phyloP scores from a whole-genome alignment of 2,113 vertebrate species.

The Colaptes auratus region DNA sequence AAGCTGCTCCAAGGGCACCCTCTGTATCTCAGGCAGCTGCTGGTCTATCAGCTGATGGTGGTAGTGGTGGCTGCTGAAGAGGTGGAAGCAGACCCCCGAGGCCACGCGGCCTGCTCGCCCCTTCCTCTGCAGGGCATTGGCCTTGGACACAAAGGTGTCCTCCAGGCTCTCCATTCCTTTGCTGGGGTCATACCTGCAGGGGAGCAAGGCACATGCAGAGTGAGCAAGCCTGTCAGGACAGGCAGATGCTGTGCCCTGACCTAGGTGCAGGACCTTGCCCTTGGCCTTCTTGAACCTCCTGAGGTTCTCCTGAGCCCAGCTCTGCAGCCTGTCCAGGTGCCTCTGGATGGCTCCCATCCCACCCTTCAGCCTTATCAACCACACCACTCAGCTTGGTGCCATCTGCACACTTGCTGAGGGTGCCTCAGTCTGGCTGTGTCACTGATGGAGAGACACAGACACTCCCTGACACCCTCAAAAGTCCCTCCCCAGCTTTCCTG shows the following conservation, averaged over 20 bases:
- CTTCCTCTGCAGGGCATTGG: slow-evolving; percentile 92
- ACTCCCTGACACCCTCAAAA: too few relatives aligned
- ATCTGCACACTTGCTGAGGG: too few relatives aligned
- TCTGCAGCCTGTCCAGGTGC: too few relatives aligned
- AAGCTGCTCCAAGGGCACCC: slow-evolving; percentile 94
- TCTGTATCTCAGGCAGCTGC: slow-evolving; percentile 96
- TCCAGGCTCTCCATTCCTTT: slow-evolving; percentile 99
- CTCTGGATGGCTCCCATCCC: too few relatives aligned
- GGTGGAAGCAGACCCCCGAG: slow-evolving; percentile 94
- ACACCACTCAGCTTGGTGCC: too few relatives aligned
- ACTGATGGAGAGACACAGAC: too few relatives aligned
- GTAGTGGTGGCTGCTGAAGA: slow-evolving; percentile 96
- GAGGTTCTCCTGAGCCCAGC: too few relatives aligned
- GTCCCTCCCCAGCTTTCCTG: too few relatives aligned
- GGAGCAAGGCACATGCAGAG: not conserved
- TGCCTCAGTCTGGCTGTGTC: too few relatives aligned
- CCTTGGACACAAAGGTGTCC: slow-evolving; percentile 92
- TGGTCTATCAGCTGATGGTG: slow-evolving; percentile 86
- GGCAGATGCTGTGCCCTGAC: not conserved
- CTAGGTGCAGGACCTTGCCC: too few relatives aligned
- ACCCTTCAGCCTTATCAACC: too few relatives aligned
- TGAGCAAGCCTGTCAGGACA: not conserved
- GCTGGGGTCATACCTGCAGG: slow-evolving; percentile 87
- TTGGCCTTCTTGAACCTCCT: too few relatives aligned
- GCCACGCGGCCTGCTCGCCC: slow-evolving; percentile 94